Base-by-base conservation (phyloP, 2,113 vertebrate species). In the Pollimyrus isidori region DNA sequence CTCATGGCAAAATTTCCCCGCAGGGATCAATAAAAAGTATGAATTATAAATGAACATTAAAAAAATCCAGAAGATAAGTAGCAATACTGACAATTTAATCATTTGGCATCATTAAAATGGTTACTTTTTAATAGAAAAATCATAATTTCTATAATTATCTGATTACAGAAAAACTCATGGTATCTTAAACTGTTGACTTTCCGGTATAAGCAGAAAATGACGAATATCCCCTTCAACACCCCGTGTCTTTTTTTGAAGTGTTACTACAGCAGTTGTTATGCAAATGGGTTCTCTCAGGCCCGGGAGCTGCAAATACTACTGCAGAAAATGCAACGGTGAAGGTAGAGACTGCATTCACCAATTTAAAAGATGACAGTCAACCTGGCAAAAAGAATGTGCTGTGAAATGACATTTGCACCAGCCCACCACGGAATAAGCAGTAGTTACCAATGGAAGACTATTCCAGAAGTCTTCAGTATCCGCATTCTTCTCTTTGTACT, bases 401-500 rank as follows among this genome's bases (percentile, higher is more conserved):
- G 23, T 30, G 48, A 83, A 21, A 83, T 9, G 0, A 42, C 35
- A 45, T 9, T 9, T 46, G 80, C 45, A 9, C 42, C 42, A 21
- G 39, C 42, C 39, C 39, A 45, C 42, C 17, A 80, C 35, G 6
- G 35, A 80, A 42, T 80, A 35, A 42, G 7, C 35, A 42, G 73
- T 11, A 80, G 45, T 84, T 92, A 99, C 98, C 96, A 96, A 93
- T 89, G 97, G 97, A 90, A 99, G 95, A 92, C 96, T 97, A 92
- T 97, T 96, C 98, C 98, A 99, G 15, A 99, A 93, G 89, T 97
- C 95, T 73, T 97, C 94, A 3, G 95, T 99, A 86, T 91, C 94
- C 1, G 97, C 97, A 89, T 97, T 97, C 87, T 84, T 89, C 45
- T 95, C 96, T 6, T 92, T 95, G 89, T 97, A 96, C 90, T 95